Evolutionary conservation across 2,888 invertebrate genomes (phyloP), one percentile per base, ranked within the genome.

Genomic region (Scelioninae gen. 1): DNA sequence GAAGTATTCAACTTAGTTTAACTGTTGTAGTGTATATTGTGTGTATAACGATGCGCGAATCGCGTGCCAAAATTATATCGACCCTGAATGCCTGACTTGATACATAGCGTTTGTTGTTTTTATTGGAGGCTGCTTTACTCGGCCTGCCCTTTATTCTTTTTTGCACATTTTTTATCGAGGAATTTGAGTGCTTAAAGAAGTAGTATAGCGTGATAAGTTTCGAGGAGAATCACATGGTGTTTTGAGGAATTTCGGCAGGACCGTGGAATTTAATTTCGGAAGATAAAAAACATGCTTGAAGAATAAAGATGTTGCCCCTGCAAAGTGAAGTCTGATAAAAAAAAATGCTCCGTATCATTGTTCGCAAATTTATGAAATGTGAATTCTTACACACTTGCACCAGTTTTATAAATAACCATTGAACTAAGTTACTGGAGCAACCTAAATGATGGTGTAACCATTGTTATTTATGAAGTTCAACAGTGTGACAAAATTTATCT

Each of bases 1-100:
- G 9, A 56, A 82, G 49, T 56, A 63, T 74, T 62, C 51, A 51
- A 31, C 31, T 16, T 60, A 43, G 63, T 76, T 56, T 74, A 71
- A 74, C 43, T 76, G 76, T 66, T 74, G 74, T 72, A 51, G 74
- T 78, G 53, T 76, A 47, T 49, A 75, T 78, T 76, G 71, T 71
- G 78, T 60, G 83, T 81, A 85, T 84, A 84, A 79, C 84, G 85
- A 86, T 79, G 83, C 85, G 87, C 86, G 87, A 89, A 89, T 86
- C 89, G 87, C 85, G 88, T 90, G 89, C 90, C 90, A 90, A 91
- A 90, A 90, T 90, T 88, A 89, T 89, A 91, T 90, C 85, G 90
- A 90, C 88, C 89, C 87, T 84, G 86, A 88, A 88, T 87, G 86
- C 86, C 82, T 82, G 83, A 77, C 85, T 87, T 88, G 86, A 87